A percentile compares a stretch with the other conserved stretches of the same genome.
Evolutionary conservation across 92 coral and sea anemone species (phyloP).

Genomic region (Blastomussa wellsi): DNA sequence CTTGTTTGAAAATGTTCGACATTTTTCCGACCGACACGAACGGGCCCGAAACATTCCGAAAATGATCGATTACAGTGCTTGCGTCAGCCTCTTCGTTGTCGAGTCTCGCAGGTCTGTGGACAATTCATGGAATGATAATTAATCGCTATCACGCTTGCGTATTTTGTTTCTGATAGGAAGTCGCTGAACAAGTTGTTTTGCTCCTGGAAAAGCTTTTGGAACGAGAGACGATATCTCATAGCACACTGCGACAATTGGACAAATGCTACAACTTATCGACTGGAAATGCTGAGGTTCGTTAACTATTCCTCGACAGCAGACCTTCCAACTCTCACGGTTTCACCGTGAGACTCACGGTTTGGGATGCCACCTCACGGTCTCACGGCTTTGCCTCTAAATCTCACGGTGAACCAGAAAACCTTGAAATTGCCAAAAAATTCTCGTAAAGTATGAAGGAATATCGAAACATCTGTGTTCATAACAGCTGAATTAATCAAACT

Average conservation of each 20-base stretch:
- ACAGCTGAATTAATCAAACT: too few relatives aligned
- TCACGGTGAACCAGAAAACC: too few relatives aligned
- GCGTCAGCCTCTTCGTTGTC: not conserved
- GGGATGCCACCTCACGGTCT: too few relatives aligned
- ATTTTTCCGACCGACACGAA: not conserved
- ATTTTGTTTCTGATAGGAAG: constrained; percentile 50
- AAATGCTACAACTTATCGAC: constrained; percentile 78
- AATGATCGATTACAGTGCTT: too few relatives aligned
- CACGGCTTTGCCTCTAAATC: too few relatives aligned
- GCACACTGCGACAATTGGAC: constrained; percentile 89
- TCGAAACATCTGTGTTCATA: too few relatives aligned
- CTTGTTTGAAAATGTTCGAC: not conserved
- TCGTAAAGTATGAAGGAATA: too few relatives aligned
- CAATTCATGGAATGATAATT: not conserved
- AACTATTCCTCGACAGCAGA: not conserved
- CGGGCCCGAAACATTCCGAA: constrained; percentile 3
- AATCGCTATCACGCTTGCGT: not conserved
- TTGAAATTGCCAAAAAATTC: too few relatives aligned
- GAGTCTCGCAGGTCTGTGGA: not conserved
- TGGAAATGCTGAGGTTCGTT: constrained; percentile 90
- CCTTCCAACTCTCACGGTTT: too few relatives aligned
- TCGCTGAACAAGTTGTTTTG: constrained; percentile 87
- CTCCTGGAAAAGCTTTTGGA: constrained; percentile 91
- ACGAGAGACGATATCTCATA: constrained; percentile 80
- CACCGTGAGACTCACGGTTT: too few relatives aligned